Evolutionary conservation across 1,140 invertebrate species (phyloP).

Genomic region (Dryas iulia): DNA sequence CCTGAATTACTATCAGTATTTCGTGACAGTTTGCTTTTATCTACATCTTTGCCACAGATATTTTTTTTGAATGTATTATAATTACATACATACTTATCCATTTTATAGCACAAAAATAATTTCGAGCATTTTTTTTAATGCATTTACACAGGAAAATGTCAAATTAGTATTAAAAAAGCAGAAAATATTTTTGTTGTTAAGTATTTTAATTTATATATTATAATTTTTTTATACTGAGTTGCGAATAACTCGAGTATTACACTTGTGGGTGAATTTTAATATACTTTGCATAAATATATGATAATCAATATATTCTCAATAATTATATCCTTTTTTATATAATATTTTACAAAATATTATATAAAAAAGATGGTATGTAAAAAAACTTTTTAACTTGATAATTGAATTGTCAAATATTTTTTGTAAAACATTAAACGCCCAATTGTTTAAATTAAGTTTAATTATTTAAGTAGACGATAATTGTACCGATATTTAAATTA

Average conservation of each 20-base stretch:
- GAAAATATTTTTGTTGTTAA: neutral
- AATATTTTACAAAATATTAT: too few species aligned
- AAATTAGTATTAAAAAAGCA: neutral
- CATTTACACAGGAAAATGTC: neutral
- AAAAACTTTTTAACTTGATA: too few species aligned
- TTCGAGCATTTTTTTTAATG: neutral
- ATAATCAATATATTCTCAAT: neutral
- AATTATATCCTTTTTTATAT: too few species aligned
- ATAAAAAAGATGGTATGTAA: neutral
- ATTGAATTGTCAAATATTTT: too few species aligned
- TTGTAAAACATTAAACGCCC: neutral
- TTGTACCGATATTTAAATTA: neutral
- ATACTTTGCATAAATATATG: neutral
- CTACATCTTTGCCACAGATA: constrained; percentile 13
- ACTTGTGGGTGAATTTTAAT: neutral
- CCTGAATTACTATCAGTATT: constrained; percentile 77
- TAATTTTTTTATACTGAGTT: neutral
- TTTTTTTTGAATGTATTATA: neutral
- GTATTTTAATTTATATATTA: neutral
- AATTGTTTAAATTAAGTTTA: neutral
- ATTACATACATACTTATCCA: neutral
- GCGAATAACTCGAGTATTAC: neutral
- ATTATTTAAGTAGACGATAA: neutral
- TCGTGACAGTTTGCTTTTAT: constrained; percentile 39
- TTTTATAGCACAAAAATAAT: neutral